Percentiles rank a stretch among this genome's conserved stretches.
Evolutionary conservation across 2,888 invertebrate genomes (phyloP).

Genomic region (Gortyna flavago): DNA sequence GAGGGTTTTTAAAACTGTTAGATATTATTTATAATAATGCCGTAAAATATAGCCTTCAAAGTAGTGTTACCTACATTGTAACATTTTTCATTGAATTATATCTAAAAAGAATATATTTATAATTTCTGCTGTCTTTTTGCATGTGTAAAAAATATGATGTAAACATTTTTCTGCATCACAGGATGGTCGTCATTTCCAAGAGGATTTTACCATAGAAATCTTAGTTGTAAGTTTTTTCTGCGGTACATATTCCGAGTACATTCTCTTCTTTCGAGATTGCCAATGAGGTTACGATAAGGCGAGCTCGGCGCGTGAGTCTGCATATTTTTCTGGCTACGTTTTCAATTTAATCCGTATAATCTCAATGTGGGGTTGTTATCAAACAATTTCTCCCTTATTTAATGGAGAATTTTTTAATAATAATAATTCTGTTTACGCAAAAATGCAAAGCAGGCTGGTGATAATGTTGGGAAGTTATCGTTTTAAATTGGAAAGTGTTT

Average conservation of each 20-base stretch:
- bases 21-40: neutral
- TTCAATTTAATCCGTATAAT: conserved; percentile 78
- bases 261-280: conserved; percentile 70
- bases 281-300: conserved; percentile 78
- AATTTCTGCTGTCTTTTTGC: neutral
- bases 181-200: conserved; percentile 25
- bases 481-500: conserved; percentile 27
- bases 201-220: conserved; percentile 55
- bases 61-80: no score
- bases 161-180: conserved; percentile 38
- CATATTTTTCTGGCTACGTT: conserved; percentile 79
- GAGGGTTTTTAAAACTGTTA: conserved; percentile 19
- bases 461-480: conserved; percentile 38
- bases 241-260: conserved; percentile 71
- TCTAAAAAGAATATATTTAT: neutral
- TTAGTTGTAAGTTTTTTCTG: conserved; percentile 62
- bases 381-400: conserved; percentile 71
- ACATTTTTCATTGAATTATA: neutral
- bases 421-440: conserved; percentile 52
- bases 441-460: conserved; percentile 38
- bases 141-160: conserved; percentile 23
- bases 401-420: conserved; percentile 64
- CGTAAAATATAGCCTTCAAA: neutral
- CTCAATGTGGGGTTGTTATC: conserved; percentile 73
- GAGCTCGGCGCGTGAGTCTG: conserved; percentile 77